These are phyloP conservation scores for Acheta domesticus DNA, from an alignment of 2,888 invertebrate genomes.

Conservation along the genomic window DNA sequence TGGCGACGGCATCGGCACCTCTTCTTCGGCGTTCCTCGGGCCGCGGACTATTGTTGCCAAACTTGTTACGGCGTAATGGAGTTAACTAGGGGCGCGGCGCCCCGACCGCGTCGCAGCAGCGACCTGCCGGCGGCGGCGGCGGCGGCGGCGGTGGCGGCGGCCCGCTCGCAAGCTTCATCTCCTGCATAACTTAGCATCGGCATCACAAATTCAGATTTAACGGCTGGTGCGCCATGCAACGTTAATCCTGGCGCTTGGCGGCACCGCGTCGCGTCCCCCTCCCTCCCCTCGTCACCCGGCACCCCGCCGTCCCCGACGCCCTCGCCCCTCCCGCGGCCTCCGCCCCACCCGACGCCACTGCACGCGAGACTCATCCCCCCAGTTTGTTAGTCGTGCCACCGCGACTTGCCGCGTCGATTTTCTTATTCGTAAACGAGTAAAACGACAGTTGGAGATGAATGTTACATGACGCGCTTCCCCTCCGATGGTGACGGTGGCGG, in stretches of 20 bases:
- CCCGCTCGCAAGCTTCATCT: conserved; percentile 22
- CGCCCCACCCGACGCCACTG: neutral
- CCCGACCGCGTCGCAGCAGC: conserved; percentile 3
- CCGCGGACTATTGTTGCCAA: conserved; percentile 18
- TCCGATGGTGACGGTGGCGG: neutral
- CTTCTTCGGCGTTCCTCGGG: conserved; percentile 18
- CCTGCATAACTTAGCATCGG: conserved; percentile 32
- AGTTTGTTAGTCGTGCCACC: neutral
- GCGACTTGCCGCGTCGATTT: conserved; percentile 19
- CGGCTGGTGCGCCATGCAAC: conserved; percentile 42
- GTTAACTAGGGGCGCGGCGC: conserved; percentile 18
- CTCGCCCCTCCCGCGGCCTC: neutral
- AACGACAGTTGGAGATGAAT: conserved; percentile 29
- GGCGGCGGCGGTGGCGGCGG: neutral
- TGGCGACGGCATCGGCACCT: neutral
- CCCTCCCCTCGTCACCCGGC: neutral
- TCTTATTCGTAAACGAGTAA: conserved; percentile 26
- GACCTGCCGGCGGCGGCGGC: neutral
- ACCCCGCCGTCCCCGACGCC: neutral
- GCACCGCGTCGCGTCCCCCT: neutral
- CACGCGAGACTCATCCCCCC: neutral
- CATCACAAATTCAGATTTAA: conserved; percentile 47
- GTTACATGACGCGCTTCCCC: conserved; percentile 28
- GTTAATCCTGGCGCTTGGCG: conserved; percentile 38
- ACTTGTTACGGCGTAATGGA: conserved; percentile 18